Evolutionary conservation across 1,140 invertebrate species (phyloP), one percentile per base, ranked within the genome.

Genomic region (Brachionus manjavacas): DNA sequence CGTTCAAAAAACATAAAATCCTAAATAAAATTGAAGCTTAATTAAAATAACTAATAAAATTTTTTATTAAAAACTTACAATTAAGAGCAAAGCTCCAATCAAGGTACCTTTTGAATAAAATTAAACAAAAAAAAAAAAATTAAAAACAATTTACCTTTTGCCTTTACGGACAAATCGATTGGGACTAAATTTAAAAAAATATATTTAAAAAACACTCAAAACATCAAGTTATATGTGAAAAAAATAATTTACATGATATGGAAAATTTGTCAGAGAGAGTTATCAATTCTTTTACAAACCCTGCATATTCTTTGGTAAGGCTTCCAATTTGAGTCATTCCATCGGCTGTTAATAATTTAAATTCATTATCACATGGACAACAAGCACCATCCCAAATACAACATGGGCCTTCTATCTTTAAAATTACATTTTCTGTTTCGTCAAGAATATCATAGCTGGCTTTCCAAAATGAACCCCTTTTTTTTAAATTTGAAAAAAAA

Each of bases 141-240:
- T 43, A 35, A 7, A 43, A 39, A 41, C 28, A 31, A n/a, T 8
- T 72, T 72, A 72, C 68, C 68, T 72, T 72, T 72, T 39, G 35
- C 55, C 8, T 85, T 43, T 3, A 85, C 84, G 1, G 49, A 35
- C 14, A 85, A 84, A 76, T 88, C 87, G 9, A 86, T 84, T 23
- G 87, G 87, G 70, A 87, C 85, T 87, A 46, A 46, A 81, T 60
- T 3, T n/a, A n/a, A n/a, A 81, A 20, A 52, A n/a, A 52, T 16
- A 72, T 8, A 80, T 41, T 12, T 12, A n/a, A n/a, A n/a, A n/a
- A n/a, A n/a, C n/a, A n/a, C n/a, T 9, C 16, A 64, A 20, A 25
- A 68, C 4, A 49, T 49, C 0, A 4, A 49, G n/a, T 28, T 28
- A 14, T 7, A 6, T 35, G 2, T 12, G n/a, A n/a, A 2, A 52